Conservation (phyloP, 23 tunicate genomes). For the Oikopleura vanhoeffeni region DNA sequence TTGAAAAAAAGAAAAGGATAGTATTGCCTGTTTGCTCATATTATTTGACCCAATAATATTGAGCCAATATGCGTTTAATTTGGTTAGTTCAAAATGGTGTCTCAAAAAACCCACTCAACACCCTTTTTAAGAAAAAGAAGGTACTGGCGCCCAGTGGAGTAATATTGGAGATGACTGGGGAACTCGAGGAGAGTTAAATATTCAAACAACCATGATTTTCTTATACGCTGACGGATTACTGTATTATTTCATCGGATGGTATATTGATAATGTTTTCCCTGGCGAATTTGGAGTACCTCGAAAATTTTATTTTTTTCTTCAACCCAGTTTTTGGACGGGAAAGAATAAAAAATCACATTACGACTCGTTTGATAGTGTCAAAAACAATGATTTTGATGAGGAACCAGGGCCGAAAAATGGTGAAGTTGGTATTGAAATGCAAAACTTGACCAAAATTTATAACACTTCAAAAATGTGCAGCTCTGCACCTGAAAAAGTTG, state of each 20-base stretch:
- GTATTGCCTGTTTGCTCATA: too few species aligned
- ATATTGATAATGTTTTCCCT: conserved; percentile 14
- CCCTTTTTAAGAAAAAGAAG: too few species aligned
- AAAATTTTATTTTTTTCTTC: not conserved
- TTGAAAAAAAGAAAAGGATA: too few species aligned
- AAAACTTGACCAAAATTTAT: not conserved
- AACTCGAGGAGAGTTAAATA: not conserved
- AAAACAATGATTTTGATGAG: not conserved
- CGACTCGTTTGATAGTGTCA: too few species aligned
- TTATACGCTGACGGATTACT: not conserved
- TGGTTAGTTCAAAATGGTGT: too few species aligned
- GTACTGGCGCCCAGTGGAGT: conserved; percentile 71
- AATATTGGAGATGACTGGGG: conserved; percentile 21
- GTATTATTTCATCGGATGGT: conserved; percentile 24
- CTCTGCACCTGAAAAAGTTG: not conserved
- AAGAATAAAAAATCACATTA: not conserved
- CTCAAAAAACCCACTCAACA: too few species aligned
- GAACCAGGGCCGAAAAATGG: not conserved
- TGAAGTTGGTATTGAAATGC: not conserved
- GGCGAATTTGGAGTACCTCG: conserved; percentile 11
- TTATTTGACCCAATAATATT: too few species aligned
- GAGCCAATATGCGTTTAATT: too few species aligned
- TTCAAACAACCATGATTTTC: not conserved
- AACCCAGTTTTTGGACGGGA: not conserved
- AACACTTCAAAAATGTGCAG: conserved; percentile 9